phyloP scores from a whole-genome alignment of 1,140 invertebrate species.

The Triops cancriformis region DNA sequence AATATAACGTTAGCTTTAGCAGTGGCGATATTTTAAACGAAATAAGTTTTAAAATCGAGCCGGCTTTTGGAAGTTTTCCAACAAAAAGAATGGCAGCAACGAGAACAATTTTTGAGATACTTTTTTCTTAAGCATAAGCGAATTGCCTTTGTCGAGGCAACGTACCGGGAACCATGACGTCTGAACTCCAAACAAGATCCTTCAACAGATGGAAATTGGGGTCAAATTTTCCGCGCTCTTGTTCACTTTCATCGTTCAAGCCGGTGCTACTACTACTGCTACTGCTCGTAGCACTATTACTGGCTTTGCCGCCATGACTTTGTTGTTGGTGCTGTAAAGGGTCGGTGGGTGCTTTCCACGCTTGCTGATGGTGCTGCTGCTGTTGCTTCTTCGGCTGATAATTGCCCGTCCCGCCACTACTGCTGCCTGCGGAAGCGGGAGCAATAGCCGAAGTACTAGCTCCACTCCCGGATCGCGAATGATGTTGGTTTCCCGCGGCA shows the following conservation, averaged over 20 bases:
- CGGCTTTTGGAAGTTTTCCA: too few species aligned
- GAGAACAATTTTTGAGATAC: too few species aligned
- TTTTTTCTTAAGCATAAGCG: neutral
- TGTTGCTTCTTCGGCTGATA: neutral
- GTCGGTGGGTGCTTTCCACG: neutral
- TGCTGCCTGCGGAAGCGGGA: neutral
- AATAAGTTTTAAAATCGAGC: too few species aligned
- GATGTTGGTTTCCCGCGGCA: neutral
- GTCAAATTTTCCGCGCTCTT: slow-evolving; percentile 5
- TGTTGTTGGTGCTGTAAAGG: slow-evolving; percentile 10
- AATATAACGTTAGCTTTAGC: too few species aligned
- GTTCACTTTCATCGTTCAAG: neutral
- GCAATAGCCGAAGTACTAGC: neutral
- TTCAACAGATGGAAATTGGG: slow-evolving; percentile 10
- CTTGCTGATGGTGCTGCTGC: neutral
- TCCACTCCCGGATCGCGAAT: neutral
- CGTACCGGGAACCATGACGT: slow-evolving; percentile 8
- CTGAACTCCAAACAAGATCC: slow-evolving; percentile 5
- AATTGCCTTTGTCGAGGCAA: neutral
- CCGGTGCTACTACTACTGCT: neutral
- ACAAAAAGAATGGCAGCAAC: neutral
- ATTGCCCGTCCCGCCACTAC: neutral
- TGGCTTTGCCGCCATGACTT: neutral
- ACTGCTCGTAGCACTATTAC: neutral
- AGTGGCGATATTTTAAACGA: too few species aligned